Evolutionary conservation across 2,113 vertebrate genomes (phyloP).

Genomic region (Oryzias melastigma): DNA sequence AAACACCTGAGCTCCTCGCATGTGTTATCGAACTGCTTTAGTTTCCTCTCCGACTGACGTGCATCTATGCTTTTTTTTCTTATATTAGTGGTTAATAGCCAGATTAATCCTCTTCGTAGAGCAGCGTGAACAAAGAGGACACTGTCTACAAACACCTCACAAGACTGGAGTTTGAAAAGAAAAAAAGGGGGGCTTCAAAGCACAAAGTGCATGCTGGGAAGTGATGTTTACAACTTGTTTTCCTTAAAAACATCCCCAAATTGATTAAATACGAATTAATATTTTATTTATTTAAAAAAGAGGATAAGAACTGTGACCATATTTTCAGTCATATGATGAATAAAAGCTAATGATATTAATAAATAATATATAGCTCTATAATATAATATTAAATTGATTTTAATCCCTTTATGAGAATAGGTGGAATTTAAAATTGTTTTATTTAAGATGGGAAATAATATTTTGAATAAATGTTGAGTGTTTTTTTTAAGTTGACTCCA

Average conservation of each 20-base stretch:
- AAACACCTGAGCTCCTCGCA: constrained; percentile 8
- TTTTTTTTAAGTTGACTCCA: not conserved
- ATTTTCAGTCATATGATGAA: too few relatives aligned
- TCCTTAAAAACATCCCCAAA: too few relatives aligned
- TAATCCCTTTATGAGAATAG: not conserved
- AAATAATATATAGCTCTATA: too few relatives aligned
- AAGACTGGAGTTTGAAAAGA: constrained; percentile 56
- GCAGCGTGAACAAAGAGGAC: constrained; percentile 64
- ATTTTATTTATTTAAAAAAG: too few relatives aligned
- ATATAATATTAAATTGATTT: not conserved
- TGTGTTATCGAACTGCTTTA: not conserved
- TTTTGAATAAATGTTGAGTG: not conserved
- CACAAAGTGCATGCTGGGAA: constrained; percentile 13
- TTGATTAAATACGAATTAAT: too few relatives aligned
- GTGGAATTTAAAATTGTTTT: not conserved
- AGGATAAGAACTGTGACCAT: too few relatives aligned
- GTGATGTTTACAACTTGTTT: not conserved
- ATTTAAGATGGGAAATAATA: too few relatives aligned
- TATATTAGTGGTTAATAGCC: constrained; percentile 65
- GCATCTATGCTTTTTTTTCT: constrained; percentile 47
- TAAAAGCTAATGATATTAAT: too few relatives aligned
- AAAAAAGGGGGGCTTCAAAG: constrained; percentile 27
- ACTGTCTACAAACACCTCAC: constrained; percentile 71
- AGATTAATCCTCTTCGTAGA: constrained; percentile 61
- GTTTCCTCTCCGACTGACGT: constrained; percentile 40